Percentiles rank a stretch among this genome's conserved stretches.
Evolutionary conservation across 1,140 invertebrate species (phyloP).

Genomic region (Danaus plexippus): DNA sequence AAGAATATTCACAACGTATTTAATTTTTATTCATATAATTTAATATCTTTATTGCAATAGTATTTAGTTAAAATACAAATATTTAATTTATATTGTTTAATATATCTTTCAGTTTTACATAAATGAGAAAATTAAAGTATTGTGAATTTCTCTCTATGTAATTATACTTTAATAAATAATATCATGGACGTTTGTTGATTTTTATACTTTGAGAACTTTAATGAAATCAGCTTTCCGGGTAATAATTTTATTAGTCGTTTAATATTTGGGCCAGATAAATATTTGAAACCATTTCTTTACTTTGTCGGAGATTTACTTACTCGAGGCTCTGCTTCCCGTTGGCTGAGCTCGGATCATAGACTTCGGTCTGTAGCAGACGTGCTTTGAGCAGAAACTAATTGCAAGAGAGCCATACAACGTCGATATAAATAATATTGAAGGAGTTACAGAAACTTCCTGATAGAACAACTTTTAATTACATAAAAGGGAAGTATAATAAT

Average conservation of each 20-base stretch:
- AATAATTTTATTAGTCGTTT: constrained; percentile 1
- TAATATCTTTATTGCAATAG: too few relatives aligned
- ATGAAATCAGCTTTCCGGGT: too few relatives aligned
- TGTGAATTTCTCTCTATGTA: constrained; percentile 2
- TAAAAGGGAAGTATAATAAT: too few relatives aligned
- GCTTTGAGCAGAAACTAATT: constrained; percentile 69
- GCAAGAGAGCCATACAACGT: constrained; percentile 58
- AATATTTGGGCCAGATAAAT: constrained; percentile 20
- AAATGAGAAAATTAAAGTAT: constrained; percentile 3
- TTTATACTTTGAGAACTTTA: too few relatives aligned
- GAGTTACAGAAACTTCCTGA: not conserved
- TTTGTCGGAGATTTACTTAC: constrained; percentile 41
- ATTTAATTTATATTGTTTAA: too few relatives aligned
- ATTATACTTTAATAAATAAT: constrained; percentile 6
- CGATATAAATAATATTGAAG: constrained; percentile 31
- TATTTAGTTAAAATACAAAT: too few relatives aligned
- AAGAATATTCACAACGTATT: constrained; percentile 13
- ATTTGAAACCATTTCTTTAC: constrained; percentile 34
- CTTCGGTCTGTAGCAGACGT: constrained; percentile 58
- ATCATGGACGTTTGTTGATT: too few relatives aligned
- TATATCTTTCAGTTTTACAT: not conserved
- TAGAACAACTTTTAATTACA: too few relatives aligned
- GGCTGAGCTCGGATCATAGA: constrained; percentile 61
- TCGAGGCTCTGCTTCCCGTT: constrained; percentile 45
- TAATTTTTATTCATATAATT: too few relatives aligned